Base-by-base conservation (phyloP, 1,140 invertebrate genomes). In the Anastrepha obliqua region DNA sequence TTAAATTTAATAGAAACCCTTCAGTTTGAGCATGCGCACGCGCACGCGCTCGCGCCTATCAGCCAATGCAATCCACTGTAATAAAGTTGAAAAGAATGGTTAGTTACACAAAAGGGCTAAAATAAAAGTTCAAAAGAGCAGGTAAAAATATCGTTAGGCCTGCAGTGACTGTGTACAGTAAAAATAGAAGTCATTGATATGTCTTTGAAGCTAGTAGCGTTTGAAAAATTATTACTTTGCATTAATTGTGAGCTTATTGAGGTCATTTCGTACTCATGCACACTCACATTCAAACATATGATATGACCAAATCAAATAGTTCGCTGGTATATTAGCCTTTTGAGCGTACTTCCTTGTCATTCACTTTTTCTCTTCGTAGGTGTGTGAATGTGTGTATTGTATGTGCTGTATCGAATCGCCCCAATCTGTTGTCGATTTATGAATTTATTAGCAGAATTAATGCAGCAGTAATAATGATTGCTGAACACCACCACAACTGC, bases 391-490 rank as follows among this genome's bases (percentile, higher is more conserved):
- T 29, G 29, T 29, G 29, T 29, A 29, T 29, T 29, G 29, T 29
- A 29, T 29, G 13, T 15, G 42, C 42, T 13, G 15, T 74, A 44
- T 44, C 67, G 67, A 74, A 74, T 74, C 39, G 67, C 67, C 42
- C 17, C 39, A 74, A 74, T 74, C 67, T 47, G 67, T 15, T 39
- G 67, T 39, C 44, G 67, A 44, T 74, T 74, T 74, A 74, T 74
- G 67, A 74, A 74, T 74, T 74, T 74, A 74, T 74, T 74, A 74
- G 39, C 67, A 15, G 67, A 44, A 74, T 44, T 74, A 74, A 17
- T 44, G 42, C 42, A 74, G 42, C 67, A 42, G 9, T 15, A 74
- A 74, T 47, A 44, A 44, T 74, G 67, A 5, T 17, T 42, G 42
- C 15, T 39, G 65, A 29, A 42, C 65, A 70, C 9, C 9, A 29